Evolutionary conservation across 2,797 vertebrate species (phyloP).

Genomic region (Chrosomus eos): DNA sequence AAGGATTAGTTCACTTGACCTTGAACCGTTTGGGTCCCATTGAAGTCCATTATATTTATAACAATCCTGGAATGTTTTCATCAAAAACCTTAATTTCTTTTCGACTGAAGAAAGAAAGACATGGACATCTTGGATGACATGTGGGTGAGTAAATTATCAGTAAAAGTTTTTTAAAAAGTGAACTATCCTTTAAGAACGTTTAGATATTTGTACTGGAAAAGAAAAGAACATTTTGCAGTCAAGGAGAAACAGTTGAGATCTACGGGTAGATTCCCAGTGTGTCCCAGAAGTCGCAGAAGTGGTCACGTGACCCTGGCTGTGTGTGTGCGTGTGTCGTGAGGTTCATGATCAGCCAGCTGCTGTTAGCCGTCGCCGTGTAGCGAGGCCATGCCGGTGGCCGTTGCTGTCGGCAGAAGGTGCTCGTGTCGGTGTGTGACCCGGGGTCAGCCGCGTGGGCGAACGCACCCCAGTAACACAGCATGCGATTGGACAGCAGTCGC

Average conservation of each 20-base stretch:
- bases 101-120: too few species aligned
- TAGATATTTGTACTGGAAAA: background rate
- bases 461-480: slow-evolving; percentile 79
- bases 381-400: slow-evolving; percentile 70
- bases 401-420: slow-evolving; percentile 71
- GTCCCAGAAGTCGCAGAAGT: slow-evolving; percentile 82
- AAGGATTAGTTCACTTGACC: too few species aligned
- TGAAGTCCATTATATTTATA: too few species aligned
- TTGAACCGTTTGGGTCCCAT: too few species aligned
- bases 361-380: slow-evolving; percentile 65
- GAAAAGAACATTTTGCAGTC: background rate
- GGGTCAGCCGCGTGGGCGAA: slow-evolving; percentile 74
- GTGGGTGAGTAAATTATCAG: too few species aligned
- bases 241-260: background rate
- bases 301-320: slow-evolving; percentile 67
- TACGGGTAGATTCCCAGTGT: slow-evolving; percentile 73
- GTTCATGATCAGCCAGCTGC: slow-evolving; percentile 76
- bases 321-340: slow-evolving; percentile 72
- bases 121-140: too few species aligned
- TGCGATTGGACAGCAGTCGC: slow-evolving; percentile 74
- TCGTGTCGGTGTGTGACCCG: slow-evolving; percentile 63
- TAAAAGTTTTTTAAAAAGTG: too few species aligned
- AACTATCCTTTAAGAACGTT: too few species aligned
- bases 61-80: too few species aligned
- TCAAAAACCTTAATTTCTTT: too few species aligned